Base-by-base conservation (phyloP, 2,113 vertebrate species). In the Phalacrocorax carbo region DNA sequence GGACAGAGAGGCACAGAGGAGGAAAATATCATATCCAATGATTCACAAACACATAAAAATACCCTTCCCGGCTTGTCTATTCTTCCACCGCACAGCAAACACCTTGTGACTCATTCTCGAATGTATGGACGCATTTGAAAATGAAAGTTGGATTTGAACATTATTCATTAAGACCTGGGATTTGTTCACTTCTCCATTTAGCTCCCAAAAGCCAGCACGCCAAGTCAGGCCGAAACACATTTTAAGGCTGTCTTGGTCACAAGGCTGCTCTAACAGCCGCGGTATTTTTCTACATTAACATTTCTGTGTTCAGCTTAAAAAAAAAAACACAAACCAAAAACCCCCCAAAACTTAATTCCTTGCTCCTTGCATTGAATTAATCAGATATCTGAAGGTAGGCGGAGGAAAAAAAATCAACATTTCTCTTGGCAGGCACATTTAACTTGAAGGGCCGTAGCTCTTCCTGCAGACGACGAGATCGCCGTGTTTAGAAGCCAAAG, bases 11-110 rank as follows among this genome's bases (percentile, higher is more conserved):
- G 97, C 95, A 81, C 92, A 95, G 97, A 22, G 88, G 95, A 97
- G 96, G 97, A 95, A 98, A 98, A 98, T 98, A 98, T 97, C 98
- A 97, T 94, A 88, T 94, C 93, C 98, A 97, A 92, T 97, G 98
- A 98, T 98, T 98, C 97, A 98, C 96, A 97, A 97, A 88, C 97
- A 94, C 96, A 97, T 88, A 95, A 97, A 97, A 96, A 95, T 78
- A 95, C 96, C 85, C 82, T 96, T 85, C 91, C 61, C 58, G 15
- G 92, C 93, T 95, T 85, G 92, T 81, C 95, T 97, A 44, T 96
- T 96, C 94, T 84, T 89, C 94, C 81, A 86, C 85, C 40, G 11
- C 73, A 73, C 89, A 89, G 94, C 92, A 83, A 95, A 89, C 91
- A 95, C 93, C 93, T 46, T 52, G 57, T 95, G 94, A 94, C 80